Conservation (phyloP, 2,113 vertebrate species). For the Mesoclemmys tuberculata region DNA sequence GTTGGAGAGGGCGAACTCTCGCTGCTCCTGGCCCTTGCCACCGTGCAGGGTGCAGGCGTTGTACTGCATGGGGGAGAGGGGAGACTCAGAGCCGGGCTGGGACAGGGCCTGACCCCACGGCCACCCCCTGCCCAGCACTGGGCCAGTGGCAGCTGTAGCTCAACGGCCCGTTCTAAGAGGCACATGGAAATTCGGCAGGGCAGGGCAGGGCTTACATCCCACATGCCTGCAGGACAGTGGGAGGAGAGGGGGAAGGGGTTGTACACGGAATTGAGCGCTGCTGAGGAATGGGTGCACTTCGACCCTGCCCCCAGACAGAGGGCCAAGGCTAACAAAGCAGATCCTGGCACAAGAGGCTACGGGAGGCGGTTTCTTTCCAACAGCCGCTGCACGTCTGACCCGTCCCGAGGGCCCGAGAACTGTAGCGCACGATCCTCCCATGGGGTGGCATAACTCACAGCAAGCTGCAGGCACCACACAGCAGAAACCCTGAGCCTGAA, state of each 20-base stretch:
- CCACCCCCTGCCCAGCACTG: no score
- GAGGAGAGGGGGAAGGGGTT: background rate
- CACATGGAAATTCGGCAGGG: background rate
- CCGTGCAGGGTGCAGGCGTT: constrained; percentile 98
- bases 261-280: background rate
- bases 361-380: no score
- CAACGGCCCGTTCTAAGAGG: no score
- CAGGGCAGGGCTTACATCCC: no score
- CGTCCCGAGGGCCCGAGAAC: no score
- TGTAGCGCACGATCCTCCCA: background rate
- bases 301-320: background rate
- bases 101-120: background rate
- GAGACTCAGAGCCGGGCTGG: accelerated
- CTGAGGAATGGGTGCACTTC: background rate
- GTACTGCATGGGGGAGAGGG: constrained; percentile 79
- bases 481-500: no score
- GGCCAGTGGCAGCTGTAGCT: background rate
- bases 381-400: no score
- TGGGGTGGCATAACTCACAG: background rate
- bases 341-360: background rate
- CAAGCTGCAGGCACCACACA: background rate
- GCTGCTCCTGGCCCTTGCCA: constrained; percentile 97
- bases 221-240: no score
- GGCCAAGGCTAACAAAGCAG: background rate
- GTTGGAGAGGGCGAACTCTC: constrained; percentile 97